A percentile compares a stretch with the other conserved stretches of the same genome.
Conservation (phyloP, 2,113 vertebrate species). For the Rhegmatorhina hoffmannsi region DNA sequence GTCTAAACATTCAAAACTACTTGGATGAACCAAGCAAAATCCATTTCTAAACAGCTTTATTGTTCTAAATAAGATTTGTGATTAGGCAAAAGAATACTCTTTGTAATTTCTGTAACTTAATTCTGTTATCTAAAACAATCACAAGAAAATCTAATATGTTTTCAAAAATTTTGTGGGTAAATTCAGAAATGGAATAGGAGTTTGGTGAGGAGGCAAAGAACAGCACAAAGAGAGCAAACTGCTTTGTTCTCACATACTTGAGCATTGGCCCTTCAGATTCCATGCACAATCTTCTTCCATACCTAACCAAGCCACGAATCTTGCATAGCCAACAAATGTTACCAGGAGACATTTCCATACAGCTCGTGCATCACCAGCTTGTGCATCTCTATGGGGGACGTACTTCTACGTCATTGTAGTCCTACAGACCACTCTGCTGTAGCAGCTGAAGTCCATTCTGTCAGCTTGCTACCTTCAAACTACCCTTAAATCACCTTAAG, state of each 20-base stretch:
- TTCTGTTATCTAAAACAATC: not conserved
- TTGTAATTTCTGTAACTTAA: not conserved
- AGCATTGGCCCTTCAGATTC: not conserved
- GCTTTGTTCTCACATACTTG: not conserved
- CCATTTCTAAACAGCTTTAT: not conserved
- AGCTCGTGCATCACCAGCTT: not conserved
- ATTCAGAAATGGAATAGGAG: not conserved
- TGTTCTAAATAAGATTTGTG: not conserved
- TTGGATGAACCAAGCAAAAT: not conserved
- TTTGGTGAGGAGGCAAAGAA: not conserved
- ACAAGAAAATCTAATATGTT: not conserved
- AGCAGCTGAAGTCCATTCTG: not conserved
- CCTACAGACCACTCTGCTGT: not conserved
- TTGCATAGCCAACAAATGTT: not conserved
- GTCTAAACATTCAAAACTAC: not conserved
- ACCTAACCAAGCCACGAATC: not conserved
- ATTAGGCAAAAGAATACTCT: not conserved
- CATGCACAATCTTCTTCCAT: not conserved
- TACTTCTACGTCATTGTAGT: not conserved
- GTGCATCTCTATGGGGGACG: not conserved
- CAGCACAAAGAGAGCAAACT: not conserved
- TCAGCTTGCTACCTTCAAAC: not conserved
- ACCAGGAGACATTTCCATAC: not conserved
- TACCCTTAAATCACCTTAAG: not conserved
- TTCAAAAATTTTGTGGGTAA: not conserved